Base-by-base conservation (phyloP, 1,140 invertebrate species). In the Drosophila fuyamai region DNA sequence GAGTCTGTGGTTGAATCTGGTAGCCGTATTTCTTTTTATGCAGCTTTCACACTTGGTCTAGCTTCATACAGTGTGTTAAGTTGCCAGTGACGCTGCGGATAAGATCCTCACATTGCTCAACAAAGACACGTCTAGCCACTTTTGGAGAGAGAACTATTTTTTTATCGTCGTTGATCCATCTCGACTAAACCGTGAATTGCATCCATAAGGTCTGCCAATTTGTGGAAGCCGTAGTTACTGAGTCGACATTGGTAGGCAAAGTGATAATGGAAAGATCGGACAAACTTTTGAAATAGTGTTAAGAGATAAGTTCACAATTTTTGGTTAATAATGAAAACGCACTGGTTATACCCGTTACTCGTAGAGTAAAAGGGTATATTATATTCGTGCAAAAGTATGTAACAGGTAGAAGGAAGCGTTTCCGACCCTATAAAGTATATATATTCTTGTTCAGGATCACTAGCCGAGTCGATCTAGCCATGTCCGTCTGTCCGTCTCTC, bases 281-380 rank as follows among this genome's bases (percentile, higher is more conserved):
- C 97, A 90, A 99, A 99, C 88, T 98, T 97, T 76, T 97, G 96
- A 92, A 99, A 98, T n/a, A n/a, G n/a, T n/a, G n/a, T n/a, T n/a
- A n/a, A n/a, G n/a, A n/a, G n/a, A n/a, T n/a, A n/a, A n/a, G n/a
- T n/a, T n/a, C n/a, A n/a, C n/a, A n/a, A n/a, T n/a, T n/a, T n/a
- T n/a, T n/a, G n/a, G n/a, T n/a, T n/a, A n/a, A n/a, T n/a, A n/a
- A n/a, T n/a, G n/a, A n/a, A n/a, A n/a, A n/a, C n/a, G n/a, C n/a
- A n/a, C n/a, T n/a, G n/a, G n/a, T n/a, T n/a, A n/a, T n/a, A n/a
- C n/a, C n/a, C n/a, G n/a, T n/a, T n/a, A n/a, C n/a, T n/a, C n/a
- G n/a, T n/a, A n/a, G n/a, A n/a, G n/a, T n/a, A n/a, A n/a, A n/a
- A n/a, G n/a, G n/a, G n/a, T n/a, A n/a, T n/a, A n/a, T n/a, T n/a